Base-by-base conservation (phyloP, 2,113 vertebrate species). In the Plotosus lineatus region DNA sequence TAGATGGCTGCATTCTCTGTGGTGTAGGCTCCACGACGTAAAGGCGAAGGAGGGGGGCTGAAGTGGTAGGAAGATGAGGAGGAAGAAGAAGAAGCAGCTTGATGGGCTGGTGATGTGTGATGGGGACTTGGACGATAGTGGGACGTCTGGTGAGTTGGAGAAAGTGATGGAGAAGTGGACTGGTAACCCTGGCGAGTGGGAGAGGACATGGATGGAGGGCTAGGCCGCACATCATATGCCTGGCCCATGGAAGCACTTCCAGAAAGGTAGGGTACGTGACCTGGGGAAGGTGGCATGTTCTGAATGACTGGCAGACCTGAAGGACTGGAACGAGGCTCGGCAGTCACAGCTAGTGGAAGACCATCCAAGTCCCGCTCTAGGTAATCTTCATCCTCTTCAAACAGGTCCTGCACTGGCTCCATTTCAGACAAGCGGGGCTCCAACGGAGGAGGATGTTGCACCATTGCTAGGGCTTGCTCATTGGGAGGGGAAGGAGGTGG, bases 141-240 rank as follows among this genome's bases (percentile, higher is more conserved):
- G 1, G 94, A 89, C 89, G 94, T 95, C 82, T 96, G 95, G 86
- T 96, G 95, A 0, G 95, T 95, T 0, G 95, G 93, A 78, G 95
- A 95, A 48, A 96, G 93, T 17, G 95, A 94, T 3, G 94, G 92
- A 14, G 97, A 95, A 0, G 95, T 94, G 82, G 95, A 89, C 42
- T 94, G 95, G 84, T 96, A 97, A 4, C 92, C 87, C 79, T 97
- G 96, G 66, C 95, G 94, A 10, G 95, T 96, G 9, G 95, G 95
- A 0, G 95, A 95, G 80, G 87, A 77, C 77, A 85, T 65, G 8
- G 83, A 75, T 31, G 83, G 76, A 9, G 81, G 79, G 36, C 66
- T 83, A 60, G 81, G 85, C 6, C 71, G 84, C 14, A 85, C 55
- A 50, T 87, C 86, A 28, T 80, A 87, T 4, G 80, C 75, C 56